These are phyloP conservation scores for Ephydatia muelleri DNA, from an alignment of 37 sponge, comb jelly and placozoan genomes.

Conservation along the genomic window DNA sequence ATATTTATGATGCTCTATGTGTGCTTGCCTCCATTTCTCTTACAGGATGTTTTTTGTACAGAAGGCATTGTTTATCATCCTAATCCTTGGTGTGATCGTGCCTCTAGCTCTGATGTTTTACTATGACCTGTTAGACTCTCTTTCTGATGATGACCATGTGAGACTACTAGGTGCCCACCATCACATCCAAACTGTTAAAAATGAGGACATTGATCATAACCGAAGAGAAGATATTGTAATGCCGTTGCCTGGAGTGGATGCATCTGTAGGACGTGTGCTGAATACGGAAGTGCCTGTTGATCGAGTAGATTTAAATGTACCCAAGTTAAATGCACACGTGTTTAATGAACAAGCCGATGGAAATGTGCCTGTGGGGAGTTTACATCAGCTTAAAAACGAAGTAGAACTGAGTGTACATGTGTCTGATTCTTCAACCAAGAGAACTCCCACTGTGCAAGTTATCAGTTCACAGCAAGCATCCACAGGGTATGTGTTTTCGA, in stretches of 20 bases:
- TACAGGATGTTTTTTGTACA: background rate
- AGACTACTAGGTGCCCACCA: background rate
- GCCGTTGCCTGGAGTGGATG: background rate
- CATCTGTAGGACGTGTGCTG: background rate
- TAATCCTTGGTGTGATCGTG: background rate
- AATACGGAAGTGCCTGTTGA: background rate
- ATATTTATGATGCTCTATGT: no score
- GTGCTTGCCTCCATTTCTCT: background rate
- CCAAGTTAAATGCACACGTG: background rate
- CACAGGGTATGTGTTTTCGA: slow-evolving; percentile 18
- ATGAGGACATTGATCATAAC: background rate
- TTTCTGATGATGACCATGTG: background rate
- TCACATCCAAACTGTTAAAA: background rate
- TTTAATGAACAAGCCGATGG: background rate
- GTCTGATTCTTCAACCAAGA: no score
- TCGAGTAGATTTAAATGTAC: background rate
- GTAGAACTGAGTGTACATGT: no score
- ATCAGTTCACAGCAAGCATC: background rate
- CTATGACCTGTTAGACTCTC: background rate
- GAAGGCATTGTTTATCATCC: background rate
- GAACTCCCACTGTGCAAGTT: background rate
- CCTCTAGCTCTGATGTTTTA: background rate
- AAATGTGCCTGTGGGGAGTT: background rate
- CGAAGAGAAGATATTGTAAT: background rate
- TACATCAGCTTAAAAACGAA: no score